Evolutionary conservation across 2,113 vertebrate genomes (phyloP).

Genomic region (Phaethon lepturus): DNA sequence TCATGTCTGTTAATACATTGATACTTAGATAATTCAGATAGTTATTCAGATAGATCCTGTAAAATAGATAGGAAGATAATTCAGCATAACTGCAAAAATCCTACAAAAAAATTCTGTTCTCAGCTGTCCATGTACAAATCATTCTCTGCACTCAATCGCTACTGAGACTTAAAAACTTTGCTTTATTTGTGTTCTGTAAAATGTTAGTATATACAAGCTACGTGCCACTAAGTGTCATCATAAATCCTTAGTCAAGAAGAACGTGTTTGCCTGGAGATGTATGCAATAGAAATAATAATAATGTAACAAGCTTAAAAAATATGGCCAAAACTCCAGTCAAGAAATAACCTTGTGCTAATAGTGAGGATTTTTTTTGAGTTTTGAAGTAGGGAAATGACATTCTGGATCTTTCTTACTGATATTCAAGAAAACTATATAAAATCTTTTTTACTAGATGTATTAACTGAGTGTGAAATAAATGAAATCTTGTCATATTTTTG

Average conservation of each 20-base stretch:
- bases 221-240: accelerated
- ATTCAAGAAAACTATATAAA: not conserved
- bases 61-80: not conserved
- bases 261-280: not conserved
- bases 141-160: not conserved
- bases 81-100: not conserved
- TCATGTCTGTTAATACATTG: accelerated
- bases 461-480: not conserved
- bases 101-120: not conserved
- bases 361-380: not conserved
- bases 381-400: not conserved
- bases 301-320: not conserved
- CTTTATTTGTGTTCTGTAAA: not conserved
- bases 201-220: not conserved
- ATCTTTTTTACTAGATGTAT: not conserved
- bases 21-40: not conserved
- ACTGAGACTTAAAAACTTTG: not conserved
- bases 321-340: not conserved
- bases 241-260: not conserved
- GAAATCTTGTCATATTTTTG: not conserved
- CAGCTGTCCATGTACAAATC: not conserved
- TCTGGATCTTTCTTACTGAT: not conserved
- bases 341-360: not conserved
- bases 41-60: no score
- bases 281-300: not conserved